Evolutionary conservation across 2,888 invertebrate genomes (phyloP).

Genomic region (Troglohyphantes excavatus): DNA sequence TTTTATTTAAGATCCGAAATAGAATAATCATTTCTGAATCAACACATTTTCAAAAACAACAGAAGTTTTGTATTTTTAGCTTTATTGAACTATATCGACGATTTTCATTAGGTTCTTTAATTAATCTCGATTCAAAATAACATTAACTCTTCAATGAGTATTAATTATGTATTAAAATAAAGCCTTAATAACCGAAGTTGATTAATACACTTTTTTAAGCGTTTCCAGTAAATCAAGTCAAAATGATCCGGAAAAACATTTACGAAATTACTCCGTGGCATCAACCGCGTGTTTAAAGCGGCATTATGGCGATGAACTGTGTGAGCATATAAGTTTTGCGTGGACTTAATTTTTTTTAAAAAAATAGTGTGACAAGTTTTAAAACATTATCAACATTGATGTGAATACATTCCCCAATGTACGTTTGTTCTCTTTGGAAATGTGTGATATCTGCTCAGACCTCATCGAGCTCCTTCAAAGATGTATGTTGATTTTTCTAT

Average conservation of each 20-base stretch:
- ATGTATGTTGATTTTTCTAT: conserved; percentile 86
- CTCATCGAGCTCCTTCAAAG: conserved; percentile 94
- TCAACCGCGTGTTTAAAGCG: conserved; percentile 76
- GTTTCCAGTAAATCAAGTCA: conserved; percentile 57
- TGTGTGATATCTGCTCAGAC: conserved; percentile 98
- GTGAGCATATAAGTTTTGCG: conserved; percentile 69
- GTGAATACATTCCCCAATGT: conserved; percentile 76
- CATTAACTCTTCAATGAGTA: no score
- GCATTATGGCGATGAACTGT: conserved; percentile 78
- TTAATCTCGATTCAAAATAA: no score
- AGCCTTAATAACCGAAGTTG: background rate
- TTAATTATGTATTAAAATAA: no score
- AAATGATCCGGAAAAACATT: conserved; percentile 64
- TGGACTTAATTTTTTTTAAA: conserved; percentile 50
- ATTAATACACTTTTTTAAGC: conserved; percentile 19
- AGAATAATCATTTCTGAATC: no score
- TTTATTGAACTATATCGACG: no score
- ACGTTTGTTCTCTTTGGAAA: conserved; percentile 72
- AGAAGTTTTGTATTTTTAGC: no score
- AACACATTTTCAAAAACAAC: no score
- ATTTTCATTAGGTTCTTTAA: no score
- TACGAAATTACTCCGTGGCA: conserved; percentile 75
- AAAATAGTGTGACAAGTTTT: conserved; percentile 53
- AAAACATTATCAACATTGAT: conserved; percentile 59
- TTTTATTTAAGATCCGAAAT: no score